Evolutionary conservation across 1,140 invertebrate genomes (phyloP), one percentile per base, ranked within the genome.

Genomic region (Euglossa dilemma): DNA sequence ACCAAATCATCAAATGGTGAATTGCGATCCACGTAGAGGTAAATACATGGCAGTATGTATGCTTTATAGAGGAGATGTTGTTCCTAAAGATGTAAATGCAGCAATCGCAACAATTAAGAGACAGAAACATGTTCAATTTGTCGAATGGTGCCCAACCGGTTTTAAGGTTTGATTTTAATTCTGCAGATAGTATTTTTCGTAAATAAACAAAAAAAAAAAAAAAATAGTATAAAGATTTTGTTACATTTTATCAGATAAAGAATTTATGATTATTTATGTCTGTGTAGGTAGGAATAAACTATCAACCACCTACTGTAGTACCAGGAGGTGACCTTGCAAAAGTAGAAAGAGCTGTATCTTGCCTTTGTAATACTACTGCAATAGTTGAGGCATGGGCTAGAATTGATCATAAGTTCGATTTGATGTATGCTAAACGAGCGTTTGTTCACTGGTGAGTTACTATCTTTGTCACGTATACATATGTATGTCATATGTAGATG

Each of bases 1-100:
- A 87, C 96, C 97, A n/a, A 91, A 94, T 43, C 97, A 97, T 91
- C 97, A 98, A 93, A 97, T 98, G 97, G 96, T 98, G 0, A 96
- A 97, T 88, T 97, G 97, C 88, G 96, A 97, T 92, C 96, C 96
- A 0, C 94, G 95, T 7, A 92, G 93, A 66, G 96, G 96, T 11
- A 96, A 96, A 84, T 97, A 96, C 81, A 97, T 98, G 97, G 96
- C 97, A 6, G 97, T 96, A 80, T 97, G 97, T 91, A 95, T 97
- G 92, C 92, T 97, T 2, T 97, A 97, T 88, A 91, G 95, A 50
- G 95, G 95, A 25, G 95, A 96, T 85, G 95, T 96, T 47, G 95
- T 94, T 5, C 94, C 92, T 0, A 92, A 92, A 61, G 96, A 96
- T 85, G 96, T 96, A 18, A 96, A 96, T 88, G 95, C 95, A 28